Evolutionary conservation across 2,888 invertebrate species (phyloP).

Genomic region (Lymantria dispar): DNA sequence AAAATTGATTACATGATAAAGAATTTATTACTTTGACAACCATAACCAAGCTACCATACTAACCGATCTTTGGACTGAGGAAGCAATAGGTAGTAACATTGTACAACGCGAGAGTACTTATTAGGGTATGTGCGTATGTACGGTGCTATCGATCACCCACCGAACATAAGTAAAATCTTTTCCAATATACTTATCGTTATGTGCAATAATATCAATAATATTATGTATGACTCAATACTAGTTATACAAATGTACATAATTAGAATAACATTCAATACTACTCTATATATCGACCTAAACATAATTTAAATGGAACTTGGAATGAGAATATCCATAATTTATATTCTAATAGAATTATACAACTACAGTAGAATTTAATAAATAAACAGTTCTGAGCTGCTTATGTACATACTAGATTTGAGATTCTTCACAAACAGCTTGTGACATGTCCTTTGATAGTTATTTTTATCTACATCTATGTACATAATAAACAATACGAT

Average conservation of each 20-base stretch:
- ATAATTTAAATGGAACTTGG: slow-evolving; percentile 56
- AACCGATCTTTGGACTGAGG: slow-evolving; percentile 73
- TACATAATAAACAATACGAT: slow-evolving; percentile 50
- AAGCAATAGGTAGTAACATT: slow-evolving; percentile 47
- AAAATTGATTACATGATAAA: slow-evolving; percentile 22
- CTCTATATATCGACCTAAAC: slow-evolving; percentile 50
- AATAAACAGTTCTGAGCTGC: slow-evolving; percentile 54
- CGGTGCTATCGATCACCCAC: slow-evolving; percentile 9
- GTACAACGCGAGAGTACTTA: slow-evolving; percentile 47
- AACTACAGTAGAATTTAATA: slow-evolving; percentile 57
- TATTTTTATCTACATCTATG: slow-evolving; percentile 45
- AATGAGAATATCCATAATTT: slow-evolving; percentile 51
- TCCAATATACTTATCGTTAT: slow-evolving; percentile 41
- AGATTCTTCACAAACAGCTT: slow-evolving; percentile 64
- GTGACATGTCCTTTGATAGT: slow-evolving; percentile 51
- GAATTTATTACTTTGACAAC: slow-evolving; percentile 2
- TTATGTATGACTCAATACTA: slow-evolving; percentile 60
- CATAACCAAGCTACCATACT: slow-evolving; percentile 31
- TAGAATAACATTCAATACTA: slow-evolving; percentile 63
- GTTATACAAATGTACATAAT: slow-evolving; percentile 54
- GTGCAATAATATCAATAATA: slow-evolving; percentile 55
- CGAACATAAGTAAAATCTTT: slow-evolving; percentile 28
- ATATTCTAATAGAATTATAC: slow-evolving; percentile 41
- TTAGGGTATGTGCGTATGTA: slow-evolving; percentile 63
- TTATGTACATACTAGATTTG: slow-evolving; percentile 64